phyloP scores from a whole-genome alignment of 2,113 vertebrate species.

The Archilochus colubris region DNA sequence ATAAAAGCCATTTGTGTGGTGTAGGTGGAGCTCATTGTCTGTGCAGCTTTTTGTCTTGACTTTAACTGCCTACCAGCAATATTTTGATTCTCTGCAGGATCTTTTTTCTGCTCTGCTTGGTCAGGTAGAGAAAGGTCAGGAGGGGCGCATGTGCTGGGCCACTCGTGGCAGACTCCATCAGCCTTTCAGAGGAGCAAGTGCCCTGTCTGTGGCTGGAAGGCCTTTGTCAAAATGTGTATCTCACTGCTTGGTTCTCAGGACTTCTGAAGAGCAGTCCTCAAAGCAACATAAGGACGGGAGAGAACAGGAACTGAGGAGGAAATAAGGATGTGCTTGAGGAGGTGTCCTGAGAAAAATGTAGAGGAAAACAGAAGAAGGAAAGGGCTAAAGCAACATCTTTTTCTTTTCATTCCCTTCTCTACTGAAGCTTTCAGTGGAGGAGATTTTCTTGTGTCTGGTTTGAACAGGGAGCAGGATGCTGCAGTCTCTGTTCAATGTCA shows the following conservation, averaged over 20 bases:
- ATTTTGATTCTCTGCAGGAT: not conserved
- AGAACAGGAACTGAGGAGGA: not conserved
- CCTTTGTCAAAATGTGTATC: not conserved
- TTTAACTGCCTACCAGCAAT: not conserved
- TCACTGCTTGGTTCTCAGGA: not conserved
- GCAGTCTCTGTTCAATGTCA: not conserved
- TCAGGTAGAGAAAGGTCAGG: not conserved
- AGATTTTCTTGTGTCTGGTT: not conserved
- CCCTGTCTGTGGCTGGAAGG: not conserved
- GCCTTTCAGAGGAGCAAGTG: not conserved
- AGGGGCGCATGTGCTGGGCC: not conserved
- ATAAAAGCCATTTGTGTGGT: not conserved
- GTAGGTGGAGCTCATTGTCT: not conserved
- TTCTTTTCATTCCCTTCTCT: not conserved
- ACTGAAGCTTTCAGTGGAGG: not conserved
- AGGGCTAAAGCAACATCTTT: not conserved
- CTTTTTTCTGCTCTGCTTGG: not conserved
- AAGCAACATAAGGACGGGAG: not conserved
- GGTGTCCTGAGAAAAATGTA: not conserved
- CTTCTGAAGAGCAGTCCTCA: not conserved
- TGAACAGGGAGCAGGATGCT: not conserved
- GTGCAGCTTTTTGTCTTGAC: not conserved
- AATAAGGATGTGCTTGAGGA: not conserved
- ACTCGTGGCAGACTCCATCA: not conserved
- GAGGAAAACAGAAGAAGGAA: not conserved